Evolutionary conservation across 2,888 invertebrate genomes (phyloP), one percentile per base, ranked within the genome.

Genomic region (Ennomos erosarius): DNA sequence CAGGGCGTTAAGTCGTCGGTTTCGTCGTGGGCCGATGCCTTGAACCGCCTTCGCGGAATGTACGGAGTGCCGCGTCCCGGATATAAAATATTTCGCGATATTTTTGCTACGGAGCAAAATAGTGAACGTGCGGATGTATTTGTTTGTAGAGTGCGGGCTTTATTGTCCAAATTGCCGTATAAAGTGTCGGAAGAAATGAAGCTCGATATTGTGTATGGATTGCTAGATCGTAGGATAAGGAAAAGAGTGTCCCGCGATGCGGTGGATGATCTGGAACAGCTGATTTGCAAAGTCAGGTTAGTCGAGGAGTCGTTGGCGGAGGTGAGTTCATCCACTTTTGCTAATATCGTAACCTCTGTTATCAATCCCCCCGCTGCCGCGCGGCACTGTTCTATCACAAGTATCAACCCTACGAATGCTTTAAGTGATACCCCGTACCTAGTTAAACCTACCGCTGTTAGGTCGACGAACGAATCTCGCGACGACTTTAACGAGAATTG

Each of bases 141-240:
- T 39, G 33, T 49, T 26, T 26, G 38, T 33, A 38, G 33, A 49
- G 11, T 49, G 39, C 38, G 40, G 1, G 26, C 49, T 9, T 8
- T 49, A 5, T 39, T 49, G 11, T 1, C 26, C 3, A 49, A 49
- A 49, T 39, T 49, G 9, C 49, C 49, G 33, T 39, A 49, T n/a
- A 11, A 33, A 6, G 33, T 49, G 3, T 33, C 39, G 5, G 33
- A 33, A 11, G 33, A 2, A 6, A 45, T 45, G 11, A 10, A 45
- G 10, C 10, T 45, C 6, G 34, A 45, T 33, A 34, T 33, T 33
- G 33, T 45, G 1, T 45, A 45, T 11, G 45, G 34, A n/a, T 11
- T 45, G 6, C 11, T 34, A 34, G 10, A 45, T n/a, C 45, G 34
- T 11, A 10, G 34, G 2, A 33, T 45, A 12, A 40, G 40, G 9